A percentile compares a stretch with the other conserved stretches of the same genome.
Evolutionary conservation across 1,140 invertebrate genomes (phyloP).

Genomic region (Hermetia illucens): DNA sequence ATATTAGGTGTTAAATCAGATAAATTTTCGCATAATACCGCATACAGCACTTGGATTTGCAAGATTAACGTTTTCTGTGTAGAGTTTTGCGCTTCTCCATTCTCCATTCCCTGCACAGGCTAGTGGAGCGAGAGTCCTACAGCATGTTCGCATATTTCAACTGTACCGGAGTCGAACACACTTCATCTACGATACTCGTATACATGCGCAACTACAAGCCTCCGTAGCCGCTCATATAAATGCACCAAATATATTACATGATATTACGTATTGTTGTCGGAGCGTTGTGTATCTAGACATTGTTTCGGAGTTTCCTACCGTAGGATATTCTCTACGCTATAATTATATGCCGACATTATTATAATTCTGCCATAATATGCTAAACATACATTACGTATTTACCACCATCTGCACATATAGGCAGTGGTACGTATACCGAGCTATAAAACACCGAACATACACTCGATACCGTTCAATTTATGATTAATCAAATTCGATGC

Average conservation of each 20-base stretch:
- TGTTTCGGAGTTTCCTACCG: not conserved
- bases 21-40: constrained; percentile 34
- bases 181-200: too few species aligned
- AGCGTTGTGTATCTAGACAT: not conserved
- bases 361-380: too few species aligned
- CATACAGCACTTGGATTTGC: constrained; percentile 33
- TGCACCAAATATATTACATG: not conserved
- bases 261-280: not conserved
- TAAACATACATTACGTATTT: too few species aligned
- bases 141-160: not conserved
- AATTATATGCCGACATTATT: not conserved
- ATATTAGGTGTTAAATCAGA: constrained; percentile 35
- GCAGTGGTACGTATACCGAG: not conserved
- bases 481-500: too few species aligned
- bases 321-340: not conserved
- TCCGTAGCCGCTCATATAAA: not conserved
- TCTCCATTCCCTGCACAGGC: too few species aligned
- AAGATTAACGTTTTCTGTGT: constrained; percentile 25
- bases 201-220: not conserved
- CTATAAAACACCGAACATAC: not conserved
- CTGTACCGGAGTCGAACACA: too few species aligned
- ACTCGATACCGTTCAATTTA: too few species aligned
- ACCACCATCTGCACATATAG: not conserved
- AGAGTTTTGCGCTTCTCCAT: not conserved
- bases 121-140: too few species aligned